Conservation (phyloP, 2,797 vertebrate genomes). For the Oreortyx pictus region DNA sequence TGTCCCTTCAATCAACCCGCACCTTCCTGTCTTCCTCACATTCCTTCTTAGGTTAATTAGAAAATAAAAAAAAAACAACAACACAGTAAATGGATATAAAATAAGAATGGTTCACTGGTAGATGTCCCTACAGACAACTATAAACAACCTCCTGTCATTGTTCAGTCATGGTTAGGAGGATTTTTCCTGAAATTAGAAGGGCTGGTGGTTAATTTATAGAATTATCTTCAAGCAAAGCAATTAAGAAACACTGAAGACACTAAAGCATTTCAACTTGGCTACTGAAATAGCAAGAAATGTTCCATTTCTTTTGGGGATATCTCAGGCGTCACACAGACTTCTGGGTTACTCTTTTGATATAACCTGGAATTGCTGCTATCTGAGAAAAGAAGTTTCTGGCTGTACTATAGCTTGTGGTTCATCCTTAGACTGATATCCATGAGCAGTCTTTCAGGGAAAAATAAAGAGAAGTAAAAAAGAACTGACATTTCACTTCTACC, state of each 20-base stretch:
- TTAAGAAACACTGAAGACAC: not conserved
- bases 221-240: not conserved
- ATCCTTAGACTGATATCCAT: not conserved
- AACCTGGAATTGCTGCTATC: rapidly evolving
- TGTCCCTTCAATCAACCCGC: rapidly evolving
- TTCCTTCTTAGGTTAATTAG: not conserved
- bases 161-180: not conserved
- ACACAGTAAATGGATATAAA: not conserved
- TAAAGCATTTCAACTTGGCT: not conserved
- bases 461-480: not conserved
- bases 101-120: not conserved
- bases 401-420: not conserved
- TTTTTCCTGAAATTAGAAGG: not conserved
- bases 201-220: not conserved
- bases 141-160: not conserved
- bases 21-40: rapidly evolving
- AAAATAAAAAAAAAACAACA: not conserved
- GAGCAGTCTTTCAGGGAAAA: not conserved
- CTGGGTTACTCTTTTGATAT: not conserved
- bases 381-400: not conserved
- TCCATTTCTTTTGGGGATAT: not conserved
- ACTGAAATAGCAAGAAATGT: not conserved
- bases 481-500: not conserved
- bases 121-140: not conserved
- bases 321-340: not conserved